A percentile compares a stretch with the other conserved stretches of the same genome.
Evolutionary conservation across 2,797 vertebrate genomes (phyloP).

Genomic region (Bufotes viridis): DNA sequence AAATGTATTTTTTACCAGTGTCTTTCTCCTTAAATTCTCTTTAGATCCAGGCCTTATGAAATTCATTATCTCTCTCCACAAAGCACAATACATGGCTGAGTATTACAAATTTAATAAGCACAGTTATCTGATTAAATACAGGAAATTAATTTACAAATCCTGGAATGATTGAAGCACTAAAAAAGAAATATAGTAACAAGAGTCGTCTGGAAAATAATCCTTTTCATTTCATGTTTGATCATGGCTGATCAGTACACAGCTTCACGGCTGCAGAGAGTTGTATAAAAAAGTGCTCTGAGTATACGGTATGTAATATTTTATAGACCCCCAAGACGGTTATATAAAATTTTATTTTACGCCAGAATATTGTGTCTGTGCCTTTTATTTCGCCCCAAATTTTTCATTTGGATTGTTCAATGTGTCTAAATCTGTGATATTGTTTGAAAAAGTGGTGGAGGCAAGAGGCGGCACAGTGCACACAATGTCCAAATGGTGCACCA

Average conservation of each 20-base stretch:
- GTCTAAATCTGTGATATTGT: too few relatives aligned
- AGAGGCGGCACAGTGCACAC: too few relatives aligned
- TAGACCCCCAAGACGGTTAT: neutral
- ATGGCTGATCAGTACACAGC: conserved; percentile 24
- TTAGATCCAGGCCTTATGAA: neutral
- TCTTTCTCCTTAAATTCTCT: neutral
- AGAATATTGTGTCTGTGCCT: too few relatives aligned
- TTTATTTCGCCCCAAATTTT: too few relatives aligned
- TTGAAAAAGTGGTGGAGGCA: too few relatives aligned
- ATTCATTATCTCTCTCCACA: conserved; percentile 26
- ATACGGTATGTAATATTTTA: too few relatives aligned
- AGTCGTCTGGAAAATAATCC: conserved; percentile 37
- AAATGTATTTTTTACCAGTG: neutral
- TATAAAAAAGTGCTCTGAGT: neutral
- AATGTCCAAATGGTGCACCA: too few relatives aligned
- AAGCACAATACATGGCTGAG: conserved; percentile 31
- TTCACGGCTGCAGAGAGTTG: neutral
- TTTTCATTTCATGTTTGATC: conserved; percentile 39
- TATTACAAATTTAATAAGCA: conserved; percentile 53
- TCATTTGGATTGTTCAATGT: too few relatives aligned
- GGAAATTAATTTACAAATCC: conserved; percentile 59
- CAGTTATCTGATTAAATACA: conserved; percentile 51
- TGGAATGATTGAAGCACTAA: conserved; percentile 29
- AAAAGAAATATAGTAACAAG: conserved; percentile 36
- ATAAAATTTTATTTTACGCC: too few relatives aligned